Evolutionary conservation across 2,888 invertebrate genomes (phyloP).

Genomic region (Thereva nobilitata): DNA sequence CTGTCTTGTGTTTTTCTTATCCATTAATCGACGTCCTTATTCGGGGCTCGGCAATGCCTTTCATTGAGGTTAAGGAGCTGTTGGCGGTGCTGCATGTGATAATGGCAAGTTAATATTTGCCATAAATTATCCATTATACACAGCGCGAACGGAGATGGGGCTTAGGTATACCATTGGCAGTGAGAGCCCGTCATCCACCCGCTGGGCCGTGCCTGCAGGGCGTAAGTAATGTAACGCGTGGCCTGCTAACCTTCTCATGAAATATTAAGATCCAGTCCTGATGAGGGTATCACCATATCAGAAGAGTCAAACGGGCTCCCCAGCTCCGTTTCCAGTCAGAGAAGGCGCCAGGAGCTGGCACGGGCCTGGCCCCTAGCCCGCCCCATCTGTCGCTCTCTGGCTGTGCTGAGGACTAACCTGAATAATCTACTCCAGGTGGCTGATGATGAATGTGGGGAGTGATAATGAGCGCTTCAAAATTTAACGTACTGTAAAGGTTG

Average conservation of each 20-base stretch:
- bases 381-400: too few relatives aligned
- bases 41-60: conserved; percentile 1
- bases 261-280: conserved; percentile 31
- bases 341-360: background rate
- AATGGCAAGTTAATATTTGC: conserved; percentile 31
- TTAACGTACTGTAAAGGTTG: too few relatives aligned
- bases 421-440: too few relatives aligned
- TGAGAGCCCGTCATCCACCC: background rate
- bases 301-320: conserved; percentile 3
- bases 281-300: conserved; percentile 24
- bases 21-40: background rate
- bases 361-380: conserved; percentile 5
- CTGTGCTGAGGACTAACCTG: too few relatives aligned
- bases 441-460: too few relatives aligned
- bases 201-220: background rate
- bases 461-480: too few relatives aligned
- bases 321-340: conserved; percentile 17
- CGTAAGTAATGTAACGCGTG: conserved; percentile 3
- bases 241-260: conserved; percentile 26
- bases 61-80: conserved; percentile 4
- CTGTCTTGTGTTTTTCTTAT: background rate
- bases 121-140: conserved; percentile 29
- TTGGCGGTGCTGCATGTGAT: conserved; percentile 22
- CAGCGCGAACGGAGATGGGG: conserved; percentile 4
- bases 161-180: background rate